Percentiles rank a stretch among this genome's conserved stretches.
Evolutionary conservation across 2,888 invertebrate genomes (phyloP).

Genomic region (Meiosimyza decipiens): DNA sequence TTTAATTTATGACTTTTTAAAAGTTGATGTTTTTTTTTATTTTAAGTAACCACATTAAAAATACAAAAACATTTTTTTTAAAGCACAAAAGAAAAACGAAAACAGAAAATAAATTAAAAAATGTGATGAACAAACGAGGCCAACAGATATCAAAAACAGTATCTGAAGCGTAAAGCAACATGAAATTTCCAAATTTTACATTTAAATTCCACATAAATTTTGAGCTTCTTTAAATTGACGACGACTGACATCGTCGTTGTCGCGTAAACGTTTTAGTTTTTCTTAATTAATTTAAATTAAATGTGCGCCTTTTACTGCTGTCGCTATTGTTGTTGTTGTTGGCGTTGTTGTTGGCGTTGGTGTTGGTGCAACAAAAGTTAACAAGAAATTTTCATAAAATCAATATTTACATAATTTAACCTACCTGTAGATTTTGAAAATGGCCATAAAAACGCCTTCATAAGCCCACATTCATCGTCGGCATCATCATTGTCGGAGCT

Average conservation of each 20-base stretch:
- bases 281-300: constrained; percentile 27
- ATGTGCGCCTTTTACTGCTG: constrained; percentile 5
- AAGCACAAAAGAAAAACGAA: no score
- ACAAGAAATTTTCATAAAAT: constrained; percentile 11
- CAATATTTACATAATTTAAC: constrained; percentile 23
- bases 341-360: background rate
- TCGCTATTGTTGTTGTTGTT: constrained; percentile 4
- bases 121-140: no score
- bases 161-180: no score
- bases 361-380: background rate
- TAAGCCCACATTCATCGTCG: no score
- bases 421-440: constrained; percentile 15
- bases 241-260: background rate
- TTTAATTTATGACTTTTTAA: no score
- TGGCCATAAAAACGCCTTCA: no score
- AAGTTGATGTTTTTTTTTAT: no score
- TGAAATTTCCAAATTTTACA: constrained; percentile 22
- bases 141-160: no score
- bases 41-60: no score
- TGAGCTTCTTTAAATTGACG: constrained; percentile 30
- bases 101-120: no score
- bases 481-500: no score
- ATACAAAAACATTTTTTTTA: no score
- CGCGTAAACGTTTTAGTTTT: constrained; percentile 17
- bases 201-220: constrained; percentile 33